A percentile compares a stretch with the other conserved stretches of the same genome.
These are phyloP conservation scores for Microplitis mediator DNA, from an alignment of 1,140 invertebrate species.

Conservation along the genomic window DNA sequence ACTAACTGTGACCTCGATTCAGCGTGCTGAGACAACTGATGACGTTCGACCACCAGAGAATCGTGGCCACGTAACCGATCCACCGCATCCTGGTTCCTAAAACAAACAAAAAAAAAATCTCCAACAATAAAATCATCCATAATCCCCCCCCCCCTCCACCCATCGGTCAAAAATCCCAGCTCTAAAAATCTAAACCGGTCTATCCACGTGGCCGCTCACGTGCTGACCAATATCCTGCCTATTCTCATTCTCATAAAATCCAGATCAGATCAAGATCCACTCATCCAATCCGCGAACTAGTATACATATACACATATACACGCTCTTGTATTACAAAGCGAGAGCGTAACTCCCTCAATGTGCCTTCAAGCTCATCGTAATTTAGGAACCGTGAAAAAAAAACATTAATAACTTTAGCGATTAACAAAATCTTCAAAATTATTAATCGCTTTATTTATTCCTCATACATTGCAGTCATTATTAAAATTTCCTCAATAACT, in stretches of 20 bases:
- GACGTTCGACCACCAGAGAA: slow-evolving; percentile 63
- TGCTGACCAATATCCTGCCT: too few relatives aligned
- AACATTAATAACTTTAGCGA: slow-evolving; percentile 1
- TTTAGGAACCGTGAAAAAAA: slow-evolving; percentile 31
- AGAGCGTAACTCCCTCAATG: slow-evolving; percentile 16
- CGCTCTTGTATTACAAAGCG: neutral
- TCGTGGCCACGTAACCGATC: slow-evolving; percentile 62
- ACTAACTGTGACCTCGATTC: slow-evolving; percentile 62
- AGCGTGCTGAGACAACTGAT: slow-evolving; percentile 60
- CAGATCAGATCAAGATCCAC: too few relatives aligned
- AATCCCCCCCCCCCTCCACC: neutral
- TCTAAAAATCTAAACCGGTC: too few relatives aligned
- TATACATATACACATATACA: too few relatives aligned
- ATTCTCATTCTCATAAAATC: too few relatives aligned
- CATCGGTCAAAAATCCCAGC: too few relatives aligned
- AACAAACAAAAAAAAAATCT: slow-evolving; percentile 34
- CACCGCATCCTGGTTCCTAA: slow-evolving; percentile 61
- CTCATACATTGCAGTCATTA: too few relatives aligned
- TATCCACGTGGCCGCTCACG: too few relatives aligned
- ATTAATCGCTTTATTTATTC: neutral
- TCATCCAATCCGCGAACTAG: too few relatives aligned
- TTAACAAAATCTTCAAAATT: neutral
- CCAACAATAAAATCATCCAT: neutral
- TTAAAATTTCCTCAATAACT: too few relatives aligned
- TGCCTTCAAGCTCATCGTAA: slow-evolving; percentile 20